These are phyloP conservation scores for Calidris pygmaea DNA, from an alignment of 2,113 vertebrate genomes.

Conservation along the genomic window DNA sequence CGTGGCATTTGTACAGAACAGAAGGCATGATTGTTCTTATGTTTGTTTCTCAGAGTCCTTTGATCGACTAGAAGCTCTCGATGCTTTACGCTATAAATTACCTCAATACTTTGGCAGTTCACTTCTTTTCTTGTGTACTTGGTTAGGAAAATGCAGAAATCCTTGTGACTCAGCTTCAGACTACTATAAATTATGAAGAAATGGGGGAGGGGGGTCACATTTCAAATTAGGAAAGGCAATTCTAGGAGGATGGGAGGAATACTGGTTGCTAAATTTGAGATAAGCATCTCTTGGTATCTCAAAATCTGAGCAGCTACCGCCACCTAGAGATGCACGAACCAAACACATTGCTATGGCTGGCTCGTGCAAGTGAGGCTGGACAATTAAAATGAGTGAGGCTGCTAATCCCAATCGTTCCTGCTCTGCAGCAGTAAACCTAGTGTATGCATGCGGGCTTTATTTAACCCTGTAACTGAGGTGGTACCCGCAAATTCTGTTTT, in stretches of 20 bases:
- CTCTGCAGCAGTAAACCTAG: background rate
- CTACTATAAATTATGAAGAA: slow-evolving; percentile 66
- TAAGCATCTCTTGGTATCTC: slow-evolving; percentile 13
- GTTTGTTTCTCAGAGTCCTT: slow-evolving; percentile 68
- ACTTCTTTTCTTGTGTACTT: slow-evolving; percentile 49
- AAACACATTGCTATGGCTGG: background rate
- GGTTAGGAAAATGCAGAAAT: slow-evolving; percentile 50
- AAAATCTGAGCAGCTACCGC: slow-evolving; percentile 62
- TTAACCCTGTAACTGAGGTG: background rate
- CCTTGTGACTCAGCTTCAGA: slow-evolving; percentile 52
- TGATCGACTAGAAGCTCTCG: slow-evolving; percentile 67
- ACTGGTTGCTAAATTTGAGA: slow-evolving; percentile 47
- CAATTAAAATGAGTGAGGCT: background rate
- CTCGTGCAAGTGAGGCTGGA: background rate
- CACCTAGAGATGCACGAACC: slow-evolving; percentile 61
- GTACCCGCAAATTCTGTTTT: background rate
- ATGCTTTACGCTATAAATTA: slow-evolving; percentile 67
- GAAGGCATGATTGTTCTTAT: slow-evolving; percentile 63
- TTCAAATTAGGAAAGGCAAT: slow-evolving; percentile 49
- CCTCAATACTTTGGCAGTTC: slow-evolving; percentile 44
- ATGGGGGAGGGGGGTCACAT: slow-evolving; percentile 51
- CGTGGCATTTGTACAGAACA: slow-evolving; percentile 67
- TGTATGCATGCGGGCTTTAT: background rate
- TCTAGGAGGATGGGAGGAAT: slow-evolving; percentile 30
- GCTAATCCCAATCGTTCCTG: background rate